Evolutionary conservation across 1,140 invertebrate species (phyloP).

Genomic region (Lamellibrachia luymesi): DNA sequence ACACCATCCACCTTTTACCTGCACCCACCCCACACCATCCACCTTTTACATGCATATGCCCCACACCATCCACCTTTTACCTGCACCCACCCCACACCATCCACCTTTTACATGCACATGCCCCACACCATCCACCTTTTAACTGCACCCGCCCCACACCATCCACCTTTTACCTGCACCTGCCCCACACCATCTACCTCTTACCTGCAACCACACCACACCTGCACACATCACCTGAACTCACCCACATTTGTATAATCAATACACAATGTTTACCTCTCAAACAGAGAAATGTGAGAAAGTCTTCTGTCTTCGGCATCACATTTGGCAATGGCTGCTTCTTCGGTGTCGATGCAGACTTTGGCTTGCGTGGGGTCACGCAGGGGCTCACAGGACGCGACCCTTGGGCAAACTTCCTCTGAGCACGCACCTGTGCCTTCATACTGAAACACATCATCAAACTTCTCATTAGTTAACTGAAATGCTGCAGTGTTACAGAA

Average conservation of each 20-base stretch:
- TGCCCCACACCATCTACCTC: no score
- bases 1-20: no score
- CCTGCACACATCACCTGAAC: neutral
- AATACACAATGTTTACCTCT: constrained; percentile 62
- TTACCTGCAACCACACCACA: neutral
- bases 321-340: constrained; percentile 39
- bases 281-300: constrained; percentile 84
- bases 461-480: neutral
- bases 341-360: constrained; percentile 61
- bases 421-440: constrained; percentile 70
- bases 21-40: no score
- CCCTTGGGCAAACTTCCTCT: constrained; percentile 88
- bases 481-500: neutral
- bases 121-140: no score
- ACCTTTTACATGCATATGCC: no score
- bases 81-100: no score
- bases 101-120: no score
- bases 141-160: no score
- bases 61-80: no score
- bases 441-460: constrained; percentile 19
- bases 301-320: constrained; percentile 82
- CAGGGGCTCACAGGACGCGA: constrained; percentile 61
- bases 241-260: neutral
- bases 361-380: constrained; percentile 64
- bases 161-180: no score